phyloP scores from a whole-genome alignment of 2,113 vertebrate genomes.

The Rhinopithecus roxellana region DNA sequence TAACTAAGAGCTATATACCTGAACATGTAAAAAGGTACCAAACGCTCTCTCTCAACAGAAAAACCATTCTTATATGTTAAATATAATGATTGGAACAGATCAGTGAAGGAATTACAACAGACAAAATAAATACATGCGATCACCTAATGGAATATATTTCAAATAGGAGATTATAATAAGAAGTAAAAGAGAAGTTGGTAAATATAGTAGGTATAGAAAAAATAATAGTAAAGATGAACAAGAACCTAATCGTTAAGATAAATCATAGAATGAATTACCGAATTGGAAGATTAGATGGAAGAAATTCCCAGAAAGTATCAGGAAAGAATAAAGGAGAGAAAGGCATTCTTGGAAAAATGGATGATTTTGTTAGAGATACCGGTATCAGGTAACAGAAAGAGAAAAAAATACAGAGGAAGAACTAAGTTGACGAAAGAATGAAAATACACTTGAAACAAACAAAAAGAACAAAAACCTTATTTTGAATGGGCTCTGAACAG shows the following conservation, averaged over 20 bases:
- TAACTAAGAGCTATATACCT: neutral
- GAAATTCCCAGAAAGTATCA: neutral
- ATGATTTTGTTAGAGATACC: fast-evolving
- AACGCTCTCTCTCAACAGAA: too few relatives aligned
- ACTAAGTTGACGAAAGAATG: too few relatives aligned
- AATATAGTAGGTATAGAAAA: neutral
- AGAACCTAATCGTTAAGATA: neutral
- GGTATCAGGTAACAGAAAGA: neutral
- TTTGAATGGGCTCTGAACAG: neutral
- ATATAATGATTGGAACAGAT: neutral
- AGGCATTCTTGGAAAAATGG: too few relatives aligned
- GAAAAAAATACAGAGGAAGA: neutral
- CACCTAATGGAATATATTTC: neutral
- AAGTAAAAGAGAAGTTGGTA: neutral
- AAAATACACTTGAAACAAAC: neutral
- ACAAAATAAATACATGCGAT: too few relatives aligned
- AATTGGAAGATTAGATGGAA: neutral
- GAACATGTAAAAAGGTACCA: neutral
- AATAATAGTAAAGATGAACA: neutral
- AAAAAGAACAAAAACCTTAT: neutral
- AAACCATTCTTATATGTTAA: neutral
- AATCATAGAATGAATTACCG: neutral
- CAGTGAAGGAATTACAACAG: too few relatives aligned
- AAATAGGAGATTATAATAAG: neutral
- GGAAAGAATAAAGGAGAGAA: neutral